Base-by-base conservation (phyloP, 2,888 invertebrate genomes). In the Meiosimyza decipiens region DNA sequence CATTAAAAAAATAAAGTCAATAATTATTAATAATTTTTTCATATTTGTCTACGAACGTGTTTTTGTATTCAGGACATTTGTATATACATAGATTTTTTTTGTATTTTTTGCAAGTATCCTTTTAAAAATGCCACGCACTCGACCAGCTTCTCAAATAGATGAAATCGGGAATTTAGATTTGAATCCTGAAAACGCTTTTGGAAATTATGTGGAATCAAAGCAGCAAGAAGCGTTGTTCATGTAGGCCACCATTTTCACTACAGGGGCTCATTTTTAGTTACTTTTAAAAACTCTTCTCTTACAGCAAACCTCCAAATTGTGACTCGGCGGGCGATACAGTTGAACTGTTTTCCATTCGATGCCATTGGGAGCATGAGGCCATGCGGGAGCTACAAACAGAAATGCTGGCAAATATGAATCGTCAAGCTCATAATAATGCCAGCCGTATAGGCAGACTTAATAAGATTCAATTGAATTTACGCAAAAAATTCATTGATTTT, bases 231-330 rank as follows among this genome's bases (percentile, higher is more conserved):
- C 80, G 13, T 83, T 77, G 73, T 84, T 84, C 54, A 80, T 86
- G 87, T 87, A 82, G 81, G 81, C 28, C n/a, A 9, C 1, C 40
- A 40, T 40, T 40, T 40, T 6, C 4, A 3, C 9, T 40, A 1
- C 0, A 40, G 9, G 1, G 9, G 1, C 1, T 9, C 6, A 9
- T 40, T 9, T 40, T 40, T 7, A 6, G 9, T 9, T 40, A 7
- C n/a, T 7, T 1, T 40, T 40, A 40, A 40, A 40, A 40, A 40
- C 1, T 40, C 9, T 40, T 6, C 40, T 40, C 33, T 28, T n/a
- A 12, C 52, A 87, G 87, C 1, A 87, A 86, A 57, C 82, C 85
- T 0, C 86, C 87, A 3, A 84, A 84, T 62, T 87, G 86, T 86
- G 87, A 87, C 72, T 82, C 83, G 3, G 80, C 86, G 0, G 84